Base-by-base conservation (phyloP, 2,113 vertebrate genomes). In the Dipodomys stephensi region DNA sequence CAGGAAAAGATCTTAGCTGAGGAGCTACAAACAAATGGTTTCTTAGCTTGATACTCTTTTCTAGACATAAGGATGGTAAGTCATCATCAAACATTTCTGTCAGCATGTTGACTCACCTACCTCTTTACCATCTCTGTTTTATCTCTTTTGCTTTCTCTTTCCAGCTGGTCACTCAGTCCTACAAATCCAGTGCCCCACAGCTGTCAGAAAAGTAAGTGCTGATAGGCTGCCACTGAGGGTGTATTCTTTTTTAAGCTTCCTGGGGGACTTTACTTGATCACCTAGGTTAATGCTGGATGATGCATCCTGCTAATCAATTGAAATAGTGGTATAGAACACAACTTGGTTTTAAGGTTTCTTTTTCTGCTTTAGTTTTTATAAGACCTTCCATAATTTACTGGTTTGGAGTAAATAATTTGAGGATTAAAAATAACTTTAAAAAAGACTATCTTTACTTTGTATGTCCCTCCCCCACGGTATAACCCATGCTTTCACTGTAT, bases 211-310 rank as follows among this genome's bases (percentile, higher is more conserved):
- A 87, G 49, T 6, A 16, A 87, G 94, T 20, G 76, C 53, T 57
- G 49, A 64, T 8, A 53, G 68, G 30, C n/a, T 18, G 27, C 4
- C 13, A 68, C 90, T 79, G n/a, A 67, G 74, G 93, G 90, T 94
- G 2, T 53, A 23, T 0, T 87, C 81, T 96, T 95, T 96, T 84
- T 91, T 39, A 23, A 95, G 73, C 69, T 91, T 89, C 25, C 96
- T 89, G 92, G 96, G 96, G 97, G 94, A 96, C 76, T 84, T 79
- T 92, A 83, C 87, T 91, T 82, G 69, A 97, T 93, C 87, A 92
- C 74, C 86, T 94, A 95, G 95, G 94, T 92, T 77, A 93, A 92
- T 32, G 82, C 94, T 82, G 90, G 91, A 87, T 94, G 65, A 72
- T 44, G 73, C 46, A 30, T 28, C 82, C 49, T 18, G 20, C 9